Conservation (phyloP, 2,797 vertebrate species). For the Neoniphon sammara region DNA sequence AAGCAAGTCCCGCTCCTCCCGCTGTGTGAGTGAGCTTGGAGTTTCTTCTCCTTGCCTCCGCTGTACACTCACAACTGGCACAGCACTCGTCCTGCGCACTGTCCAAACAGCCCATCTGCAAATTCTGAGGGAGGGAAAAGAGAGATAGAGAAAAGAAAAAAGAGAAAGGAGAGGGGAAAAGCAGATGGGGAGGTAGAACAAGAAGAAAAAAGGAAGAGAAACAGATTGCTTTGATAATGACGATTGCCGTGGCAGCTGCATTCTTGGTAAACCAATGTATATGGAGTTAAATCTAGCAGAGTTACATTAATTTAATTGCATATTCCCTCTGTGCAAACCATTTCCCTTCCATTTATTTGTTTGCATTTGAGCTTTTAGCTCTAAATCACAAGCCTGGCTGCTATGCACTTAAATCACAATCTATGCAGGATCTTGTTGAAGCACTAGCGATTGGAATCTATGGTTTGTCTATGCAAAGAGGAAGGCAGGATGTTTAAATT, state of each 20-base stretch:
- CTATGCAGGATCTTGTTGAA: slow-evolving; percentile 24
- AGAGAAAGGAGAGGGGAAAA: slow-evolving; percentile 56
- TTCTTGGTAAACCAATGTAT: slow-evolving; percentile 72
- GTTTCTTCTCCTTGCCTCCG: slow-evolving; percentile 60
- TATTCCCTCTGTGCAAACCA: slow-evolving; percentile 42
- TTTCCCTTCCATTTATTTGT: slow-evolving; percentile 68
- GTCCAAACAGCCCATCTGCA: slow-evolving; percentile 74
- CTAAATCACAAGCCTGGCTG: slow-evolving; percentile 55
- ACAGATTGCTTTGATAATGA: slow-evolving; percentile 78
- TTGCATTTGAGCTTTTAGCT: slow-evolving; percentile 64
- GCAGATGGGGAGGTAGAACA: slow-evolving; percentile 33
- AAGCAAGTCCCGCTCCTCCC: slow-evolving; percentile 44
- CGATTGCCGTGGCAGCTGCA: slow-evolving; percentile 77
- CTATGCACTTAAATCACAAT: slow-evolving; percentile 59
- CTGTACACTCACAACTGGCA: slow-evolving; percentile 67
- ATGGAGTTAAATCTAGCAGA: slow-evolving; percentile 71
- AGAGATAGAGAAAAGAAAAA: slow-evolving; percentile 30
- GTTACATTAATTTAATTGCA: slow-evolving; percentile 78
- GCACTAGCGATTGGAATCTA: not conserved
- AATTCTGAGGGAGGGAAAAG: slow-evolving; percentile 45
- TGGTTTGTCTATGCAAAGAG: slow-evolving; percentile 16
- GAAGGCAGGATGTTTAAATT: not conserved
- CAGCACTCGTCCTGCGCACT: slow-evolving; percentile 54
- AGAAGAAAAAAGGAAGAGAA: slow-evolving; percentile 52
- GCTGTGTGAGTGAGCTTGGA: slow-evolving; percentile 37